Conservation (phyloP, 2,113 vertebrate genomes). For the Dromas ardeola region DNA sequence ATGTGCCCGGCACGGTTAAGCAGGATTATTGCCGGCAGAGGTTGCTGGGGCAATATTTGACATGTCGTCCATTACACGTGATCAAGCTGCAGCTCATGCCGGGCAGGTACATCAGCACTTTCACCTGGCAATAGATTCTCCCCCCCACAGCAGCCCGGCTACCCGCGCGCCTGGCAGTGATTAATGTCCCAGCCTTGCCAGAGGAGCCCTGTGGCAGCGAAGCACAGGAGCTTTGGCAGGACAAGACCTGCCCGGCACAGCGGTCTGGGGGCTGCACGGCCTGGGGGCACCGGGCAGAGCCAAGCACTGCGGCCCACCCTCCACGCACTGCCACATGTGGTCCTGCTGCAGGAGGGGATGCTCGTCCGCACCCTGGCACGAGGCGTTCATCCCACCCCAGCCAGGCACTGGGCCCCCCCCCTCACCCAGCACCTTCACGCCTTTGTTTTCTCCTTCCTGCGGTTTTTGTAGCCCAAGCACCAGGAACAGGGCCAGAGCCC, state of each 20-base stretch:
- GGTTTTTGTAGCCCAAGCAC: accelerated
- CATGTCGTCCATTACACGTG: background rate
- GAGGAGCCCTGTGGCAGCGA: background rate
- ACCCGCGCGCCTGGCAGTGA: background rate
- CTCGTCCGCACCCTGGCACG: accelerated
- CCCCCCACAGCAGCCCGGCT: background rate
- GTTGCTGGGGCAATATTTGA: background rate
- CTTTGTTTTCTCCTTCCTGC: background rate
- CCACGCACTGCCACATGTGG: accelerated
- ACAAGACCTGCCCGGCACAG: background rate
- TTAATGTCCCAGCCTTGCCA: background rate
- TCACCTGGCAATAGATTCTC: background rate
- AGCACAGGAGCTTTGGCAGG: background rate
- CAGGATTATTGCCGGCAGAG: background rate
- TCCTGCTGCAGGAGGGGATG: accelerated
- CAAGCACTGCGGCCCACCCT: accelerated
- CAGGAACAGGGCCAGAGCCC: background rate
- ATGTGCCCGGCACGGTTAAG: accelerated
- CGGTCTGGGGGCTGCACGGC: accelerated
- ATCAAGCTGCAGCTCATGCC: background rate
- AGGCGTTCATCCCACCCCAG: background rate
- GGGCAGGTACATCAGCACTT: background rate
- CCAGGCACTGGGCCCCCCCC: accelerated
- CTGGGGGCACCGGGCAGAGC: background rate
- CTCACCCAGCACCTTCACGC: background rate